A percentile compares a stretch with the other conserved stretches of the same genome.
Evolutionary conservation across 2,888 invertebrate species (phyloP).

Genomic region (Tupiocoris notatus): DNA sequence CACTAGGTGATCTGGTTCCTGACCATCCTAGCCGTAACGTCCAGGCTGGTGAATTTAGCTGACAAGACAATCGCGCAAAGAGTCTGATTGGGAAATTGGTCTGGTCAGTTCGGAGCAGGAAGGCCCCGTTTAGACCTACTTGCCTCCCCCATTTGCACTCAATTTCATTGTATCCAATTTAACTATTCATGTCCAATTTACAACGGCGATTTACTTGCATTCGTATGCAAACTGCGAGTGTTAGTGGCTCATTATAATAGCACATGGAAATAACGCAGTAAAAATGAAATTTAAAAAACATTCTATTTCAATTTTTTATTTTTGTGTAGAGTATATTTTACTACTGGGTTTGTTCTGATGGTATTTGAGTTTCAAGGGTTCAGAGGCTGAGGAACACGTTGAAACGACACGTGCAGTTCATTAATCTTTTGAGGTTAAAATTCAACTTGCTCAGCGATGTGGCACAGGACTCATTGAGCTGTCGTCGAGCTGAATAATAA

Average conservation of each 20-base stretch:
- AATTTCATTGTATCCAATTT: not conserved
- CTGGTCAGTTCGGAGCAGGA: not conserved
- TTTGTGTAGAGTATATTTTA: too few relatives aligned
- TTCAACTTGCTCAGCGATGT: too few relatives aligned
- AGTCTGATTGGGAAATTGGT: not conserved
- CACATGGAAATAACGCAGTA: too few relatives aligned
- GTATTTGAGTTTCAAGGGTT: too few relatives aligned
- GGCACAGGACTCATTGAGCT: too few relatives aligned
- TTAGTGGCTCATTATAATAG: too few relatives aligned
- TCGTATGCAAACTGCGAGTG: not conserved
- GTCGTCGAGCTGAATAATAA: too few relatives aligned
- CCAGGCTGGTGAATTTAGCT: not conserved
- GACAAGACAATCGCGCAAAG: not conserved
- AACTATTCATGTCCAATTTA: not conserved
- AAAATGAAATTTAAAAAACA: too few relatives aligned
- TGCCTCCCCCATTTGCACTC: not conserved
- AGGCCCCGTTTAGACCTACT: not conserved
- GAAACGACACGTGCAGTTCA: not conserved
- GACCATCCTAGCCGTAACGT: not conserved
- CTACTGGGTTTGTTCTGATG: too few relatives aligned
- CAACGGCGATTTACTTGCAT: not conserved
- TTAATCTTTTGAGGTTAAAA: too few relatives aligned
- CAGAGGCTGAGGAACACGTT: not conserved
- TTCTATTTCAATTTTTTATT: too few relatives aligned
- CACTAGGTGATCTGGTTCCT: not conserved